Base-by-base conservation (phyloP, 2,888 invertebrate genomes). In the Synergus itoensis region DNA sequence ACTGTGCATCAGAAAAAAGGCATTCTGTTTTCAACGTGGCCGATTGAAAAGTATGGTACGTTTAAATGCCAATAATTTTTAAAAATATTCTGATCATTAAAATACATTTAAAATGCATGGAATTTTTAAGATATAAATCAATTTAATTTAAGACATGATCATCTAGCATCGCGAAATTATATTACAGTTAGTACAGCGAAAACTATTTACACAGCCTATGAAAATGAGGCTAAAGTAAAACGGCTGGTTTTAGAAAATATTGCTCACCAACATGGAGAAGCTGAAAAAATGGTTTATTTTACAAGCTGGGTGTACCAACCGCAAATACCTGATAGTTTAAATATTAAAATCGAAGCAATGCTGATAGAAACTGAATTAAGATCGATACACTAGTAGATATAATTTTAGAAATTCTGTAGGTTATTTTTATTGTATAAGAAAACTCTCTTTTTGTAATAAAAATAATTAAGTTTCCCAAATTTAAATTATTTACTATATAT, bases 231-330 rank as follows among this genome's bases (percentile, higher is more conserved):
- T 28, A 80, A 83, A 76, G 81, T 92, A n/a, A 93, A 92, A 83
- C 86, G 88, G 57, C 84, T 86, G 79, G 83, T 93, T 77, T 84
- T 89, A 18, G 90, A 92, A 84, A 92, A 92, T 83, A 84, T 93
- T 14, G 93, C 93, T 5, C 93, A 93, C 84, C 86, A 88, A 82
- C 78, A 81, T 75, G 87, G 87, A 16, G 90, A 92, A 69, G 86
- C 91, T 65, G 86, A 83, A 78, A 88, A 92, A 83, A 92, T 93
- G 92, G 89, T 93, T 78, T 91, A 92, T 82, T 86, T 91, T 5
- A 90, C 92, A 9, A 86, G 91, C 5, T 93, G 93, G 93, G 86
- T 91, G 12, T 91, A 93, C 83, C 92, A 93, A 84, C 91, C 93
- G 7, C 91, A 91, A 78, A 87, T 93, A 76, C 79, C 88, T 40